These are phyloP conservation scores for Agonopterix alstromeriana DNA, from an alignment of 2,888 invertebrate genomes.

Conservation along the genomic window DNA sequence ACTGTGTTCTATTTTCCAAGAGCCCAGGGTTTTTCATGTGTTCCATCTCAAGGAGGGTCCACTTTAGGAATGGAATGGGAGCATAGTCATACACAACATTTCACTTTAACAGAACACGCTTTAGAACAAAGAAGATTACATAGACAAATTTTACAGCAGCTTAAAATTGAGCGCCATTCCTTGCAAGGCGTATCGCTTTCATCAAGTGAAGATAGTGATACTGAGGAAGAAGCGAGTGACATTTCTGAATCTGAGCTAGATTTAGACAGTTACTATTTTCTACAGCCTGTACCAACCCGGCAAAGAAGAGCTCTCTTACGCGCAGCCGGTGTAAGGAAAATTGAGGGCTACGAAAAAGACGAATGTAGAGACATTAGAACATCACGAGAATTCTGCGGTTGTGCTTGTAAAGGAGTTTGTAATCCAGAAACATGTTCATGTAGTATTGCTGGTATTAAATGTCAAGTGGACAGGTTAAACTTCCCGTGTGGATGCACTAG, in stretches of 20 bases:
- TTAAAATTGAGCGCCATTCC: slow-evolving; percentile 82
- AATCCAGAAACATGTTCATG: slow-evolving; percentile 97
- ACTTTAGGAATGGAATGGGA: slow-evolving; percentile 94
- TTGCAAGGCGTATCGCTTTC: slow-evolving; percentile 75
- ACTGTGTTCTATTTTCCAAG: slow-evolving; percentile 97
- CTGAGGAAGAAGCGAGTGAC: slow-evolving; percentile 89
- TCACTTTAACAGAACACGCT: slow-evolving; percentile 92
- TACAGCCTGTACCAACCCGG: slow-evolving; percentile 94
- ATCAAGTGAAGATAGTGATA: slow-evolving; percentile 90
- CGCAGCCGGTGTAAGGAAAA: slow-evolving; percentile 95
- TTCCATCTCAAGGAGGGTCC: slow-evolving; percentile 92
- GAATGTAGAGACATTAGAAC: slow-evolving; percentile 95
- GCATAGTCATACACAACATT: slow-evolving; percentile 83
- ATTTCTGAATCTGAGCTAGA: slow-evolving; percentile 90
- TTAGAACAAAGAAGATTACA: slow-evolving; percentile 92
- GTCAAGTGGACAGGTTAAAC: slow-evolving; percentile 96
- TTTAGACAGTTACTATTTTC: slow-evolving; percentile 91
- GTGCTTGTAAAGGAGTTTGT: slow-evolving; percentile 94
- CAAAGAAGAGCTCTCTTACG: slow-evolving; percentile 91
- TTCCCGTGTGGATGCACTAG: slow-evolving; percentile 98
- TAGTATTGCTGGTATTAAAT: slow-evolving; percentile 96
- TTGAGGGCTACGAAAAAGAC: slow-evolving; percentile 94
- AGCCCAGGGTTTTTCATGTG: slow-evolving; percentile 93
- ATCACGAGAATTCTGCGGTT: slow-evolving; percentile 95
- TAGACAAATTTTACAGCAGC: slow-evolving; percentile 84